Evolutionary conservation across 2,113 vertebrate genomes (phyloP).

Genomic region (Gila orcuttii): DNA sequence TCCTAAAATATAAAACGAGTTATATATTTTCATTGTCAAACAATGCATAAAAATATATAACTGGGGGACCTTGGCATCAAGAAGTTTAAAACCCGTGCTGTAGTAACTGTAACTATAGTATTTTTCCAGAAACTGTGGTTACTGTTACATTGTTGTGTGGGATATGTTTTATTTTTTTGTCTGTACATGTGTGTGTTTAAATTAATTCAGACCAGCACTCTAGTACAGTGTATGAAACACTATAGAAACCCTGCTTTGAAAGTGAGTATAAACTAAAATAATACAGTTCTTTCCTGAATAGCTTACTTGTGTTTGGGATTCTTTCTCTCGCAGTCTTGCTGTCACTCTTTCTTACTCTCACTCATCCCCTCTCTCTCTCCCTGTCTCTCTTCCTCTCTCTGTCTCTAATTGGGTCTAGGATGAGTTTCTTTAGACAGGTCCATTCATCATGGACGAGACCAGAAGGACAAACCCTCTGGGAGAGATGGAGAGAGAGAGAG

Average conservation of each 20-base stretch:
- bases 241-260: neutral
- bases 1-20: neutral
- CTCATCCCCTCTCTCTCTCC: conserved; percentile 59
- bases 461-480: conserved; percentile 93
- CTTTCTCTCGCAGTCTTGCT: conserved; percentile 19
- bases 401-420: conserved; percentile 98
- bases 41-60: neutral
- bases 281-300: conserved; percentile 1
- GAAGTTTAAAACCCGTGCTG: neutral
- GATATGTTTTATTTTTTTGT: neutral
- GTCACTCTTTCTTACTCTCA: conserved; percentile 34
- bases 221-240: neutral
- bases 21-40: neutral
- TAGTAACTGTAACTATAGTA: neutral
- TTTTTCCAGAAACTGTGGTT: neutral
- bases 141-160: neutral
- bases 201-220: neutral
- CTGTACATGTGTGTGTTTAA: neutral
- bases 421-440: conserved; percentile 99
- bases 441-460: conserved; percentile 99
- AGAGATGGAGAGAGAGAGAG: conserved; percentile 79
- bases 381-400: conserved; percentile 82
- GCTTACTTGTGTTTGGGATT: conserved; percentile 30
- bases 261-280: neutral
- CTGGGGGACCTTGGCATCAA: neutral